These are phyloP conservation scores for Eleginops maclovinus DNA, from an alignment of 2,113 vertebrate species.

Conservation along the genomic window DNA sequence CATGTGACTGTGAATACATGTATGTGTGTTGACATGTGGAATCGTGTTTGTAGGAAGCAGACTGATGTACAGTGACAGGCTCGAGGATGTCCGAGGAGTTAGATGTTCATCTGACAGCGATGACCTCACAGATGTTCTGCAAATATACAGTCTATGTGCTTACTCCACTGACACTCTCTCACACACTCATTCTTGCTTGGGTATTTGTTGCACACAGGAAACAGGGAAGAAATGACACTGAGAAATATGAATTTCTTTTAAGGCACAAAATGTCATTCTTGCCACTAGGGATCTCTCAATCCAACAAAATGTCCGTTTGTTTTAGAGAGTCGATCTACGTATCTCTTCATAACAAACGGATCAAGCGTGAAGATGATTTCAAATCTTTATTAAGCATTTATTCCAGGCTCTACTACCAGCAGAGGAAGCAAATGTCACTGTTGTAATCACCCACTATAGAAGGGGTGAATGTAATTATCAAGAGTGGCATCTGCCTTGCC, in stretches of 20 bases:
- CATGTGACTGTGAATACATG: slow-evolving; percentile 13
- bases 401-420: background rate
- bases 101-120: slow-evolving; percentile 20
- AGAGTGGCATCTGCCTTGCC: slow-evolving; percentile 10
- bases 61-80: slow-evolving; percentile 38
- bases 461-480: slow-evolving; percentile 19
- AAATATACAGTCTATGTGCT: too few relatives aligned
- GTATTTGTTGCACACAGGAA: background rate
- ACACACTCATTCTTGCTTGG: background rate
- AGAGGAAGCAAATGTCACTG: slow-evolving; percentile 7
- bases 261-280: background rate
- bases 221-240: background rate
- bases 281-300: too few relatives aligned
- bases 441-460: slow-evolving; percentile 5
- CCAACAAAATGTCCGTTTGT: too few relatives aligned
- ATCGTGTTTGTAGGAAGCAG: slow-evolving; percentile 20
- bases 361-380: background rate
- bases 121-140: background rate
- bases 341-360: too few relatives aligned
- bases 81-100: background rate
- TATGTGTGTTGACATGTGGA: slow-evolving; percentile 20
- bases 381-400: slow-evolving; percentile 9
- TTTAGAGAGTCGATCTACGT: too few relatives aligned
- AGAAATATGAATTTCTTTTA: background rate
- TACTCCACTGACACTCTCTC: slow-evolving; percentile 17